A percentile compares a stretch with the other conserved stretches of the same genome.
Evolutionary conservation across 1,140 invertebrate species (phyloP).

Genomic region (Ylistrum balloti): DNA sequence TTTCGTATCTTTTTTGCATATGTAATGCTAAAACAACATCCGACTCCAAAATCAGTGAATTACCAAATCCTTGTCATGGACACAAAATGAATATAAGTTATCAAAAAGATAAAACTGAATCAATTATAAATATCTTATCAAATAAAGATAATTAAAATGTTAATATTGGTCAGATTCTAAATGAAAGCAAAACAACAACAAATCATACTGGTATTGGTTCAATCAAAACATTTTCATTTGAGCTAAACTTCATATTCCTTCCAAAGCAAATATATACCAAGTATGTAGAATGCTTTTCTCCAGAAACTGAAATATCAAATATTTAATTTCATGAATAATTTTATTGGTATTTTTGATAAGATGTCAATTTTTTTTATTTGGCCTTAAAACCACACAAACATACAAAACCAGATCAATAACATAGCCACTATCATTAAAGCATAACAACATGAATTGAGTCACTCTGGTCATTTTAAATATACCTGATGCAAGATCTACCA

Average conservation of each 20-base stretch:
- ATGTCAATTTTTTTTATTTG: not conserved
- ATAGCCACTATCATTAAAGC: not conserved
- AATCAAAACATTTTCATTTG: too few species aligned
- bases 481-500: not conserved
- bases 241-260: too few species aligned
- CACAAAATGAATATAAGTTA: not conserved
- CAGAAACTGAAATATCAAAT: too few species aligned
- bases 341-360: not conserved
- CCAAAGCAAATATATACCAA: too few species aligned
- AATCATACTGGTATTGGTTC: too few species aligned
- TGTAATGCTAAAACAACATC: not conserved
- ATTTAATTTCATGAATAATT: too few species aligned
- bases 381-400: not conserved
- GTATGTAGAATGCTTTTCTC: too few species aligned
- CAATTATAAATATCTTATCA: too few species aligned
- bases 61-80: conserved; percentile 1
- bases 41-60: not conserved
- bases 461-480: not conserved
- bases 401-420: not conserved
- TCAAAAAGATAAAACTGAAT: too few species aligned
- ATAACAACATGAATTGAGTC: conserved; percentile 17
- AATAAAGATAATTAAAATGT: too few species aligned
- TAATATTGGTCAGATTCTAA: too few species aligned
- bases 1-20: not conserved
- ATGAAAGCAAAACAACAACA: too few species aligned